Evolutionary conservation across 2,113 vertebrate species (phyloP), one percentile per base, ranked within the genome.

Genomic region (Probosciger aterrimus): DNA sequence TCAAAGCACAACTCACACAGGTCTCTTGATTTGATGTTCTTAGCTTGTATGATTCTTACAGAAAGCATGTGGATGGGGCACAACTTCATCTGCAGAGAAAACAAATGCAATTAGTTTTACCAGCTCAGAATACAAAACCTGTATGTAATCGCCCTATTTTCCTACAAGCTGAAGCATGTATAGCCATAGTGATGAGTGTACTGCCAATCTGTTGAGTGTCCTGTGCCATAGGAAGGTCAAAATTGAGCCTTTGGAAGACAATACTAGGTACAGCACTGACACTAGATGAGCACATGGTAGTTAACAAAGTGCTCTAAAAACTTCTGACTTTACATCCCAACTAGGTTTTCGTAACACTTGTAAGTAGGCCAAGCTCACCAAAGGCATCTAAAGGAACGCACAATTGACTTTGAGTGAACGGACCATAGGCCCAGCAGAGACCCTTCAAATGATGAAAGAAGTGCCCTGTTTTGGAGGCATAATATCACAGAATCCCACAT

Each of bases 21-120:
- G 93, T 97, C 97, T 94, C 70, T 97, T 44, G 97, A 97, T 68
- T 95, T 96, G 88, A 98, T 91, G 73, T 93, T 95, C 71, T 44
- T 96, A 69, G 98, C 98, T 97, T 96, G 97, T 74, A 98, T 93
- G 90, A 98, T 93, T 67, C 97, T 97, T 46, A 98, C 88, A 20
- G 97, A 98, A 79, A 98, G 96, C 88, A 98, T 92, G 94, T 96
- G 96, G 87, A 95, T 67, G 44, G 97, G 97, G 50, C 79, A 97
- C 71, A 90, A 33, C 80, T 96, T 94, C 82, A 93, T 92, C 97
- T 97, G 96, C 80, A 95, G 74, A 94, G 55, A 82, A 96, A 97
- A 88, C 33, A 97, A 94, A 96, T 5, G 13, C 47, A 94, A 63
- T 44, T 53, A 86, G 67, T 82, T 93, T 74, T 30, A 85, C 77